Evolutionary conservation across 1,140 invertebrate species (phyloP).

Genomic region (Scaptomyza pallida): DNA sequence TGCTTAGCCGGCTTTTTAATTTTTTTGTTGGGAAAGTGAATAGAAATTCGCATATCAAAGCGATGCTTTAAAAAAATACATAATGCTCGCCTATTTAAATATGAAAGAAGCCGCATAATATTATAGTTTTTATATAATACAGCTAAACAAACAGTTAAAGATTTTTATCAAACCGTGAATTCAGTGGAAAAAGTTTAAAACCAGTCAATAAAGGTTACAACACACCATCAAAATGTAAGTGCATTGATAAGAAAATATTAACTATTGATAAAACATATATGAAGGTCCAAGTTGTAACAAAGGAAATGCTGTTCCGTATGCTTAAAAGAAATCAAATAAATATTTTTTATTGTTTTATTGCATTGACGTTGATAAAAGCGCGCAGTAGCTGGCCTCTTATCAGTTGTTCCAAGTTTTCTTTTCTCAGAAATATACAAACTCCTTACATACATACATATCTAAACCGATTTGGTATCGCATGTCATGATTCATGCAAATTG

Average conservation of each 20-base stretch:
- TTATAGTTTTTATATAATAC: slow-evolving; percentile 43
- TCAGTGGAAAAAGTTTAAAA: slow-evolving; percentile 46
- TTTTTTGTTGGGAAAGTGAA: slow-evolving; percentile 62
- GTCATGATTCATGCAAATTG: slow-evolving; percentile 49
- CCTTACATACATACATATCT: too few relatives aligned
- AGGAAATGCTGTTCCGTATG: neutral
- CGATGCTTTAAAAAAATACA: slow-evolving; percentile 26
- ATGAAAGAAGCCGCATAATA: slow-evolving; percentile 55
- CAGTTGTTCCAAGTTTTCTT: slow-evolving; percentile 21
- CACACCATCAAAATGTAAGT: slow-evolving; percentile 37
- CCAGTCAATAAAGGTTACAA: neutral
- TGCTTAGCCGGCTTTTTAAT: slow-evolving; percentile 14
- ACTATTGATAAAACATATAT: neutral
- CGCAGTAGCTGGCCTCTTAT: slow-evolving; percentile 36
- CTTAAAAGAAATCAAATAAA: neutral
- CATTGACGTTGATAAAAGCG: slow-evolving; percentile 10
- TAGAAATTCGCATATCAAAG: slow-evolving; percentile 48
- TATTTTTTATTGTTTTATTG: slow-evolving; percentile 5
- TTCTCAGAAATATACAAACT: slow-evolving; percentile 30
- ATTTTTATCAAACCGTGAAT: slow-evolving; percentile 36
- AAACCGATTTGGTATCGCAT: slow-evolving; percentile 4
- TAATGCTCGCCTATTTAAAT: slow-evolving; percentile 43
- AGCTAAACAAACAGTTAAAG: slow-evolving; percentile 16
- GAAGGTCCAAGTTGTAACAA: neutral
- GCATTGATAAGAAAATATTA: slow-evolving; percentile 18